Evolutionary conservation across 1,140 invertebrate genomes (phyloP), one percentile per base, ranked within the genome.

Genomic region (Coelopa frigida): DNA sequence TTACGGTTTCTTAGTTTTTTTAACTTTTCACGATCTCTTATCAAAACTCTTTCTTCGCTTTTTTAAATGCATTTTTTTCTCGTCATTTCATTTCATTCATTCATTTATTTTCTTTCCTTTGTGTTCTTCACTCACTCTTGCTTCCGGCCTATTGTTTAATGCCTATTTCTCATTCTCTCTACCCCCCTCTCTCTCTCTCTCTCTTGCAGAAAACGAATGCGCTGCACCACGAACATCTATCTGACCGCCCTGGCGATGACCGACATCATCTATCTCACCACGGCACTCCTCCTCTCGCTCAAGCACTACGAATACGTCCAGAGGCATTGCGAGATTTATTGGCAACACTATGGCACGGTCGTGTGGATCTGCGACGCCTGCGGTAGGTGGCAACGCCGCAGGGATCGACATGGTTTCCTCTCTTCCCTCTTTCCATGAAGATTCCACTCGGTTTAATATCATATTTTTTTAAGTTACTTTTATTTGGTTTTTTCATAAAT

Each of bases 181-280:
- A 12, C 20, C 43, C 38, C 12, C 2, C 12, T 21, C 15, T 40
- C 8, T 15, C 42, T 50, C 38, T 38, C 10, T 5, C 31, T 15
- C 14, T 20, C 18, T 58, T 65, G 53, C 57, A 74, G 73, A 39
- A 75, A 82, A 53, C 75, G 79, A 24, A 87, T 88, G 85, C 70
- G 81, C 44, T 81, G 78, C 46, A 85, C 84, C 21, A 87, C 85
- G 31, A 86, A 87, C 68, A 73, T 78, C 51, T 87, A 87, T 66
- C 70, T 87, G 53, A 83, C 81, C 41, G 83, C 84, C 0, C 58
- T 87, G 49, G 83, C 85, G 22, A 75, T 82, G 26, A 80, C 83
- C 18, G 85, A 87, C 55, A 72, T 86, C 37, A 70, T 84, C 20
- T 84, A 85, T 61, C 72, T 87, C 33, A 66, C 82, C 18, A 78